Evolutionary conservation across 30 jellyfish, hydroid and myxozoan species (phyloP), one percentile per base, ranked within the genome.

Genomic region (Clytia hemisphaerica): DNA sequence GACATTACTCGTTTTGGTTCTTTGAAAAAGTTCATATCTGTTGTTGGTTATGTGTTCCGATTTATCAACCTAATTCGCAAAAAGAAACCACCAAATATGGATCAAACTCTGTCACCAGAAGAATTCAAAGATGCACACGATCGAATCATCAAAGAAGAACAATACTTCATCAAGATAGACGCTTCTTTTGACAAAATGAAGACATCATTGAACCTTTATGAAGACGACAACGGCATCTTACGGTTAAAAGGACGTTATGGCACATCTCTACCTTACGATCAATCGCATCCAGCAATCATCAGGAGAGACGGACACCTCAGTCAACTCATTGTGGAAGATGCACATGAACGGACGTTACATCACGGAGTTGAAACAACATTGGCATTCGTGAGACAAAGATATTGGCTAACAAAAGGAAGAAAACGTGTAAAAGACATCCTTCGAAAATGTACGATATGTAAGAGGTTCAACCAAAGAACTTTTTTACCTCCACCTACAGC

Each of bases 331-430:
- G n/a, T n/a, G n/a, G n/a, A n/a, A n/a, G n/a, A n/a, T n/a, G 61
- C 71, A 3, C 71, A 42, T 38, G 37, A 58, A 58, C 37, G 10
- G 3, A 70, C 58, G 42, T 5, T 28, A 10, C 71, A 45, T 34
- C 30, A 62, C 46, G 78, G 78, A 10, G 49, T 60, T 21, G 31
- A 48, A 45, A 72, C 78, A 32, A 59, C 78, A 16, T 18, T 75
- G 48, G 71, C 87, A 7, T 71, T 45, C 35, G 27, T 58, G 6
- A 40, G 77, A 10, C 31, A 53, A 67, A 75, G 50, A 32, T 75
- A 25, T 60, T 75, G 87, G 87, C 53, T 75, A 4, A 72, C 78
- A 16, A 71, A 75, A 60, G 87, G 72, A 48, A 31, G 87, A 10
- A 38, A 47, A 32, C 78, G 47, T 22, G 48, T 60, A 12, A 45